A percentile compares a stretch with the other conserved stretches of the same genome.
These are phyloP conservation scores for Bos indicus DNA, from an alignment of 2,113 vertebrate species.

Conservation along the genomic window DNA sequence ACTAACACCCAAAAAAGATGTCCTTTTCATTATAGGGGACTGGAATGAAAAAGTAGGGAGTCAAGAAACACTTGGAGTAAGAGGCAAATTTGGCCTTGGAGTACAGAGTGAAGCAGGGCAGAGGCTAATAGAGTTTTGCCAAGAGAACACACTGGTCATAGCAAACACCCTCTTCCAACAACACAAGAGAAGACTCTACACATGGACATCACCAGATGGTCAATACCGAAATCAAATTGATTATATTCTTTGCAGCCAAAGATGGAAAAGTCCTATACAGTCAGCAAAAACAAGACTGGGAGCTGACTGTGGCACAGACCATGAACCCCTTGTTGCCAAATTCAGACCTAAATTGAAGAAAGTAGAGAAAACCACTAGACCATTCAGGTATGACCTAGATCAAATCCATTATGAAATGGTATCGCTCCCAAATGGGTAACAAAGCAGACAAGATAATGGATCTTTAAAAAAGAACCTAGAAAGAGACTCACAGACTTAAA, in stretches of 20 bases:
- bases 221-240: background rate
- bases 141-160: background rate
- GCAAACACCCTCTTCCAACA: background rate
- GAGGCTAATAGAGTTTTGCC: background rate
- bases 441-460: background rate
- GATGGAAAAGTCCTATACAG: background rate
- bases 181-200: background rate
- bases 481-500: background rate
- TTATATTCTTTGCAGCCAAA: background rate
- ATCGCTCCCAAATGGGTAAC: background rate
- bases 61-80: background rate
- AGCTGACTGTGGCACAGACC: background rate
- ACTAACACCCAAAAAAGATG: background rate
- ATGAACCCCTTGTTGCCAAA: background rate
- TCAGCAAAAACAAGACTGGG: background rate
- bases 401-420: background rate
- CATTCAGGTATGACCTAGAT: background rate
- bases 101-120: background rate
- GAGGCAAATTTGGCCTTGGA: background rate
- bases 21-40: background rate
- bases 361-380: background rate
- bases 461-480: background rate
- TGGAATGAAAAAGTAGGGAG: background rate
- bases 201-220: background rate
- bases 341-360: background rate